Conservation (phyloP, 2,113 vertebrate genomes). For the Myodes glareolus region DNA sequence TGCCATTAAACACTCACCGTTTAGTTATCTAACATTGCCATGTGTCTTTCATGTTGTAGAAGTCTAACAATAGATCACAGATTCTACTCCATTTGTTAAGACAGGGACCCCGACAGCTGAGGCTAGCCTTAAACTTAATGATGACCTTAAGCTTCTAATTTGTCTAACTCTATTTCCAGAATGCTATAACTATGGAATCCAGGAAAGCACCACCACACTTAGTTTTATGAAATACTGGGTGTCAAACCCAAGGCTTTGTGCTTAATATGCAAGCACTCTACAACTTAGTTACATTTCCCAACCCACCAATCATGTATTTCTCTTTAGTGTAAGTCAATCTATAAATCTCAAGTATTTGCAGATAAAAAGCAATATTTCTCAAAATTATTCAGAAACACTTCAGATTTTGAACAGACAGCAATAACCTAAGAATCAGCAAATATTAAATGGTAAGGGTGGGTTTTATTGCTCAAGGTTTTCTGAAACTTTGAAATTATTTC, state of each 20-base stretch:
- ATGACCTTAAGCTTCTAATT: neutral
- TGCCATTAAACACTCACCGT: fast-evolving
- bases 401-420: neutral
- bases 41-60: neutral
- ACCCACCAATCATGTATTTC: neutral
- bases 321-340: neutral
- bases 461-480: neutral
- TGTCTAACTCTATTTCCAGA: neutral
- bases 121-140: neutral
- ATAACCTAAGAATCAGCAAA: neutral
- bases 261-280: neutral
- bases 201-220: too few species aligned
- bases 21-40: neutral
- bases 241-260: neutral
- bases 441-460: neutral
- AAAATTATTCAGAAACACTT: slow-evolving; percentile 10
- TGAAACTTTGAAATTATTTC: slow-evolving; percentile 40
- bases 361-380: neutral
- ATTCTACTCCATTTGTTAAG: neutral
- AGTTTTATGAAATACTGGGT: neutral
- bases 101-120: neutral
- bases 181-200: too few species aligned
- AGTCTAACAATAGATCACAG: neutral
- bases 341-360: neutral
- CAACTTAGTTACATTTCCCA: neutral